A percentile compares a stretch with the other conserved stretches of the same genome.
These are phyloP conservation scores for Geococcyx californianus DNA, from an alignment of 2,113 vertebrate genomes.

Conservation along the genomic window DNA sequence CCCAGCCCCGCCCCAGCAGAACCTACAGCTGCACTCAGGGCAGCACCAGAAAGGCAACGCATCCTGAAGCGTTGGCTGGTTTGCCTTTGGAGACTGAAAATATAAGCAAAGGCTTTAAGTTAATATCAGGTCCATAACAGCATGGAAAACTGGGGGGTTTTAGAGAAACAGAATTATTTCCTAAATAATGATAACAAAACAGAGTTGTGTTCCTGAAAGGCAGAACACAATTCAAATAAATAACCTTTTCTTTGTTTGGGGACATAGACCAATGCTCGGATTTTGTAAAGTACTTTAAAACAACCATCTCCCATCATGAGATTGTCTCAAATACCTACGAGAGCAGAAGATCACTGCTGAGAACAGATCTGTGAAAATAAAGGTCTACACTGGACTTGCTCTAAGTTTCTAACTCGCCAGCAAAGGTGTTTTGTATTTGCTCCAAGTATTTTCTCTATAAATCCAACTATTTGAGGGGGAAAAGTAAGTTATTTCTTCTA, in stretches of 20 bases:
- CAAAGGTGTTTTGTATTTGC: background rate
- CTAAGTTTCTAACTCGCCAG: background rate
- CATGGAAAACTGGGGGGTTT: background rate
- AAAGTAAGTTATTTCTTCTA: background rate
- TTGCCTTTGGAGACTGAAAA: background rate
- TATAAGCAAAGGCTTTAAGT: background rate
- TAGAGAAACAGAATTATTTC: background rate
- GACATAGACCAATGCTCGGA: background rate
- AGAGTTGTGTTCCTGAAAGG: background rate
- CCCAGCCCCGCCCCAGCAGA: fast-evolving
- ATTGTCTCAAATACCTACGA: background rate
- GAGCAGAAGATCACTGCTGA: background rate
- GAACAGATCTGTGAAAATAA: background rate
- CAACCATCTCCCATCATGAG: background rate
- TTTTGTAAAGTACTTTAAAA: background rate
- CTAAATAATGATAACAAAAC: background rate
- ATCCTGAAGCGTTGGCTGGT: too few relatives aligned
- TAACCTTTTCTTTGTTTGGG: background rate
- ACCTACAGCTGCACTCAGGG: background rate
- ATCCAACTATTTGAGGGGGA: background rate
- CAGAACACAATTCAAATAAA: background rate
- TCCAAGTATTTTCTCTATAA: background rate
- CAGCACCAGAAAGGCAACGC: background rate
- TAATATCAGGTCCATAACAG: background rate
- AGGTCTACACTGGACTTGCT: background rate